These are phyloP conservation scores for Eclectus roratus DNA, from an alignment of 2,113 vertebrate genomes.

Conservation along the genomic window DNA sequence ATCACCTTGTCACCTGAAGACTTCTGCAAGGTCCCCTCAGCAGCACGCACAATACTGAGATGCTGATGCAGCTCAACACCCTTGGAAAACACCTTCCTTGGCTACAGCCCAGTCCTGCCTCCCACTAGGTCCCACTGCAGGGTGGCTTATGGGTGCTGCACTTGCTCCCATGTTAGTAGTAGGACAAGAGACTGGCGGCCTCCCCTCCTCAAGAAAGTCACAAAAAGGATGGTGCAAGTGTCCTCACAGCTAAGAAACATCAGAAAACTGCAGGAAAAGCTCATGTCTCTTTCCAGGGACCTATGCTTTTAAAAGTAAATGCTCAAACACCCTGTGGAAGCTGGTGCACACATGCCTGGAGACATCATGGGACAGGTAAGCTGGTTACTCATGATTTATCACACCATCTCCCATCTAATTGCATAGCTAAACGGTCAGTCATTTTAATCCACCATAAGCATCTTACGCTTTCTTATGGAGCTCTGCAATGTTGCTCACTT, in stretches of 20 bases:
- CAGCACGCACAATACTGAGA: fast-evolving
- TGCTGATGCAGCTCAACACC: neutral
- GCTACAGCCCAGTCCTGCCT: fast-evolving
- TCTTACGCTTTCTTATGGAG: neutral
- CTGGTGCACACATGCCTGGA: neutral
- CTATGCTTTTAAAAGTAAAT: neutral
- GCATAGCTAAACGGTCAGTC: constrained; percentile 42
- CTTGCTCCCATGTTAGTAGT: no score
- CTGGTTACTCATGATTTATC: constrained; percentile 27
- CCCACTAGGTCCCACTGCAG: fast-evolving
- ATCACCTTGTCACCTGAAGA: neutral
- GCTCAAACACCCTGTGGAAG: neutral
- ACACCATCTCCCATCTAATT: constrained; percentile 25
- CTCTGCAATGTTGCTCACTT: neutral
- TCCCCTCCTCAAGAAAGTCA: neutral
- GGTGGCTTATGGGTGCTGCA: neutral
- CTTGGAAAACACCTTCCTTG: neutral
- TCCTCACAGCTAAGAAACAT: neutral
- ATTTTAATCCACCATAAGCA: constrained; percentile 16
- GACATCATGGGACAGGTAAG: constrained; percentile 52
- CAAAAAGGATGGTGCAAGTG: neutral
- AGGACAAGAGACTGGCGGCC: neutral
- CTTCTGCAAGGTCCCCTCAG: neutral
- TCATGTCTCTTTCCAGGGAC: neutral
- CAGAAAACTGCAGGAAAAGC: fast-evolving